Conservation (phyloP, 2,113 vertebrate species). For the Paratilapia polleni region DNA sequence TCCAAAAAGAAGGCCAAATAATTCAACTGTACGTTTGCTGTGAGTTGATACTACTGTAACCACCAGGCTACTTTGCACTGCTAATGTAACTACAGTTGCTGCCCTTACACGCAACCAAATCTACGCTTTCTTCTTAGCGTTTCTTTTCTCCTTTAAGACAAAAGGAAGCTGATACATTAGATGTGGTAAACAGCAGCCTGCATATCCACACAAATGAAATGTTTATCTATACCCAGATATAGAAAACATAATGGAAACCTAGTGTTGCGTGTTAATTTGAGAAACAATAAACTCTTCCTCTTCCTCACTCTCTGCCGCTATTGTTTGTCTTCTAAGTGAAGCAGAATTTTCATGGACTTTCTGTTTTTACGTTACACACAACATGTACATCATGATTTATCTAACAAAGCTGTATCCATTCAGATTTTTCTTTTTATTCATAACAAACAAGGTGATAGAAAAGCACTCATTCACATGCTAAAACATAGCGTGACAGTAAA, state of each 20-base stretch:
- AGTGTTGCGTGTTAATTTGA: background rate
- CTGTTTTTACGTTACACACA: background rate
- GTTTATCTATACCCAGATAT: background rate
- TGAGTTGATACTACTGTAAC: background rate
- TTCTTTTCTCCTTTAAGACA: background rate
- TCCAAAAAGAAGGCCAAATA: background rate
- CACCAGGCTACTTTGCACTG: background rate
- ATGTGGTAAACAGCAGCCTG: background rate
- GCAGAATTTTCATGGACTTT: too few relatives aligned
- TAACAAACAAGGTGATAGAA: background rate
- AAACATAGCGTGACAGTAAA: conserved; percentile 2
- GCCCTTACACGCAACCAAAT: background rate
- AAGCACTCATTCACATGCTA: background rate
- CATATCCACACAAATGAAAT: background rate
- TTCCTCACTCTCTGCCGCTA: too few relatives aligned
- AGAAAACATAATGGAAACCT: background rate
- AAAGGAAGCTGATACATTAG: background rate
- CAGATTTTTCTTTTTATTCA: background rate
- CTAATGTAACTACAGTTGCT: background rate
- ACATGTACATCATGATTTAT: background rate
- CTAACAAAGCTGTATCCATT: background rate
- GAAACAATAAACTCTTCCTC: too few relatives aligned
- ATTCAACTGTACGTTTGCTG: background rate
- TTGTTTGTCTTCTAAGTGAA: background rate
- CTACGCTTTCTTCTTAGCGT: background rate